Evolutionary conservation across 2,113 vertebrate genomes (phyloP).

Genomic region (Vulpes vulpes): DNA sequence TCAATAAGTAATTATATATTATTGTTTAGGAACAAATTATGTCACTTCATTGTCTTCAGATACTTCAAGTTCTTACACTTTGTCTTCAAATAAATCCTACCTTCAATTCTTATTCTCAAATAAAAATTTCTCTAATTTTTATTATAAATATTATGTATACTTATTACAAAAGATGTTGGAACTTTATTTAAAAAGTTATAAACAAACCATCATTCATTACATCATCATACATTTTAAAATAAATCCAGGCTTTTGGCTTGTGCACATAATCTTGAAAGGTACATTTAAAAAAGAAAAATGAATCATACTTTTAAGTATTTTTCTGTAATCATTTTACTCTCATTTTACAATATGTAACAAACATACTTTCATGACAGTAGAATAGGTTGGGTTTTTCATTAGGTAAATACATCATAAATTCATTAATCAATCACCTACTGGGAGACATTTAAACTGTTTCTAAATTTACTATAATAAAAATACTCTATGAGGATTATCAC

Average conservation of each 20-base stretch:
- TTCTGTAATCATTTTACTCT: neutral
- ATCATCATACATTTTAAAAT: neutral
- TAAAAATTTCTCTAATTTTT: neutral
- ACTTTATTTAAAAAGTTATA: neutral
- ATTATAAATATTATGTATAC: neutral
- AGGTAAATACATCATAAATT: neutral
- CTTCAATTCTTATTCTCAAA: constrained; percentile 20
- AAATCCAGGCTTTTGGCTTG: neutral
- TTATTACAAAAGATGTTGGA: neutral
- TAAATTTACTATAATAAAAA: neutral
- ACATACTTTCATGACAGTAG: neutral
- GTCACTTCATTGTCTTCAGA: neutral
- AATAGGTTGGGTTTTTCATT: neutral
- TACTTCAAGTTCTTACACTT: neutral
- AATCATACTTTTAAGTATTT: neutral
- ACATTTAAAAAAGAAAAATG: neutral
- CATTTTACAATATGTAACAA: neutral
- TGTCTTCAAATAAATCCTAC: neutral
- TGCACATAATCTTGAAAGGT: neutral
- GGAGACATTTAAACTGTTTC: neutral
- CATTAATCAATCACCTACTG: neutral
- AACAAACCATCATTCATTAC: neutral
- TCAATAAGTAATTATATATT: neutral
- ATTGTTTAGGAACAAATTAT: neutral
- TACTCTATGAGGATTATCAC: neutral